These are phyloP conservation scores for Pristionchus japonicus DNA, from an alignment of 2,888 invertebrate genomes.

Conservation along the genomic window DNA sequence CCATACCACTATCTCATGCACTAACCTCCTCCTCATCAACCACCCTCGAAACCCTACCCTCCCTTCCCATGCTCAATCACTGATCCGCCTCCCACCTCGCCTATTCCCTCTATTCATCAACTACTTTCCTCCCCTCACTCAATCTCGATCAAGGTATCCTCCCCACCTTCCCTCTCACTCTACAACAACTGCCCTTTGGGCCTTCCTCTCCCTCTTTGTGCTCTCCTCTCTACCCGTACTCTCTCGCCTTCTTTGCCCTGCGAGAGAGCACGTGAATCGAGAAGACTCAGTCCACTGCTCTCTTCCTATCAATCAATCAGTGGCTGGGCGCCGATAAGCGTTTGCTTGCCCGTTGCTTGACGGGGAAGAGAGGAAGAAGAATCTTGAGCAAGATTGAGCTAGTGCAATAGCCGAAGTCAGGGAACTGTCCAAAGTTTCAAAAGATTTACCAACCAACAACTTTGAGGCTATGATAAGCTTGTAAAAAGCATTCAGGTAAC, in stretches of 20 bases:
- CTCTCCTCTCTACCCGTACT: background rate
- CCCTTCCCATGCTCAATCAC: no score
- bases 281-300: background rate
- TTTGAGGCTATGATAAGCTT: no score
- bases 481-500: no score
- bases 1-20: no score
- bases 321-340: constrained; percentile 3
- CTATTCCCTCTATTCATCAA: background rate
- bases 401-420: background rate
- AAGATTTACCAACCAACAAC: no score
- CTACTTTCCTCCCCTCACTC: background rate
- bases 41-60: no score
- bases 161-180: background rate
- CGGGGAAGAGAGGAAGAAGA: background rate
- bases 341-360: background rate
- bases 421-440: background rate
- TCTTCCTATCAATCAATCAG: constrained; percentile 28
- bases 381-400: background rate
- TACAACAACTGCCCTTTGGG: background rate
- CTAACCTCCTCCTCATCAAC: no score
- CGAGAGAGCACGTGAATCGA: background rate
- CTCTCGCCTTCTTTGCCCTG: background rate
- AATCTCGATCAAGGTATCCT: constrained; percentile 15
- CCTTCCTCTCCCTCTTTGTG: background rate
- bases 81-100: background rate